Evolutionary conservation across 2,888 invertebrate genomes (phyloP), one percentile per base, ranked within the genome.

Genomic region (Meandrusa payeni): DNA sequence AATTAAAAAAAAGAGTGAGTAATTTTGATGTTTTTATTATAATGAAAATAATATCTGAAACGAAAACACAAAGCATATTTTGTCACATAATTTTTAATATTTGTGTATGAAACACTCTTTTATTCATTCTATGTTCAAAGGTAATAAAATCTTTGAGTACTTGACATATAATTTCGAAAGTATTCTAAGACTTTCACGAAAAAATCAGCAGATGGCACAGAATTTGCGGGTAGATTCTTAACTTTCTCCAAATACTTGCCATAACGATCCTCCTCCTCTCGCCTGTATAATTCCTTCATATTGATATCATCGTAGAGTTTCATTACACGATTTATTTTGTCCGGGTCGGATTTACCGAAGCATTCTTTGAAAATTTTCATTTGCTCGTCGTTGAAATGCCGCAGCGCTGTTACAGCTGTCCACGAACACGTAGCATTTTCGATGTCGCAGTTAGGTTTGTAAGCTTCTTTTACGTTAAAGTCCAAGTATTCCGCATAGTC

Each of bases 111-210:
- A n/a, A n/a, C n/a, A n/a, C n/a, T n/a, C n/a, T n/a, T n/a, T n/a
- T n/a, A n/a, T n/a, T n/a, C n/a, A 20, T 12, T 15, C 1, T 58
- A 53, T 57, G 11, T 7, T 22, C 9, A 34, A 34, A 24, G 13
- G 12, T 24, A 34, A 9, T 34, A 34, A 34, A 15, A 34, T 24
- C 34, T 23, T 10, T 13, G 7, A 2, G 24, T 24, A 5, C 24
- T 15, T 7, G 9, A 15, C 2, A 13, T 15, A n/a, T 34, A 34
- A 5, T 27, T 17, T 20, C 28, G 19, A 12, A 37, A 27, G 7
- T 19, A 37, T 12, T n/a, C 4, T n/a, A 37, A 10, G 1, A 27
- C 20, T 1, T 27, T 23, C 27, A 11, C n/a, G 5, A 37, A 37
- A 12, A 28, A 37, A n/a, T 37, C 27, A n/a, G 37, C 19, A 9